These are phyloP conservation scores for Pogonus chalceus DNA, from an alignment of 1,140 invertebrate species.

Conservation along the genomic window DNA sequence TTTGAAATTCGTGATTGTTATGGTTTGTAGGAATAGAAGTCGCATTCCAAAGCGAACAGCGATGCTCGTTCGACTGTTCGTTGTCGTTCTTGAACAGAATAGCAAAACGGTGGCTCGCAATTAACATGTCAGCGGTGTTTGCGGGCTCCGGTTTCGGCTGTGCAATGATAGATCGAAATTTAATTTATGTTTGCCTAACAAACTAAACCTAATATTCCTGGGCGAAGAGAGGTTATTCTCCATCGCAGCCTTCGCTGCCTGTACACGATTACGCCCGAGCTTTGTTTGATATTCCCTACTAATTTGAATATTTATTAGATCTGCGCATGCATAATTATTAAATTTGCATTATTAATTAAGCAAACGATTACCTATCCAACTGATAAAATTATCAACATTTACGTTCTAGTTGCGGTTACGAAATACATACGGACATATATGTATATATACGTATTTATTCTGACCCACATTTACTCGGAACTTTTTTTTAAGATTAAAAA, in stretches of 20 bases:
- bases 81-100: no score
- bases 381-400: neutral
- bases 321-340: conserved; percentile 4
- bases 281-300: conserved; percentile 1
- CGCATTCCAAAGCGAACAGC: no score
- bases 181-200: conserved; percentile 5
- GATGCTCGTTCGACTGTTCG: no score
- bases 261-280: neutral
- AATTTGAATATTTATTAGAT: conserved; percentile 8
- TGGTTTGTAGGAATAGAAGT: no score
- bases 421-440: no score
- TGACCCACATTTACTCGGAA: no score
- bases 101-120: no score
- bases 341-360: conserved; percentile 7
- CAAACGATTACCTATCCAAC: neutral
- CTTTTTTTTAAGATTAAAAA: no score
- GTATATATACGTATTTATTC: no score
- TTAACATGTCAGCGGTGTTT: neutral
- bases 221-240: neutral
- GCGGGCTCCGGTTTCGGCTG: neutral
- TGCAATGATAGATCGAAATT: neutral
- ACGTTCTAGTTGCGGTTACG: no score
- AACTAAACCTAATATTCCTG: neutral
- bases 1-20: no score
- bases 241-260: no score